Evolutionary conservation across 1,140 invertebrate genomes (phyloP).

Genomic region (Harlomillsia oculata): DNA sequence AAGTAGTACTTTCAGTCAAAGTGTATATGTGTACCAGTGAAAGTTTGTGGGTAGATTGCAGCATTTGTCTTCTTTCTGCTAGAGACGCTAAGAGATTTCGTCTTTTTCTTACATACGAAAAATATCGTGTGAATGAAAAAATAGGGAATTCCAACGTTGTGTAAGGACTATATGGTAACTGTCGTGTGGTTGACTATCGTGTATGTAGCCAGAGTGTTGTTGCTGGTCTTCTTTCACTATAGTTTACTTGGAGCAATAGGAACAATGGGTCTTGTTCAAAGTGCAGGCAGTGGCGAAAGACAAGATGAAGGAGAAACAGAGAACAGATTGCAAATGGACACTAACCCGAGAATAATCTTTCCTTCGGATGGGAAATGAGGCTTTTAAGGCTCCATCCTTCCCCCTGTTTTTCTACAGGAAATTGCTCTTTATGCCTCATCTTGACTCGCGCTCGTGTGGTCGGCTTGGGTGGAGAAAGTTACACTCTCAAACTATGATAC

Average conservation of each 20-base stretch:
- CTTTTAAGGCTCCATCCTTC: slow-evolving; percentile 26
- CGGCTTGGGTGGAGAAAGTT: slow-evolving; percentile 13
- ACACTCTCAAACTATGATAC: no score
- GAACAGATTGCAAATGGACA: slow-evolving; percentile 23
- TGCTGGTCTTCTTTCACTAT: neutral
- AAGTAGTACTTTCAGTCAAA: no score
- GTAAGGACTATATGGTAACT: no score
- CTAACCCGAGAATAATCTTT: slow-evolving; percentile 24
- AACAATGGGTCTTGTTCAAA: neutral
- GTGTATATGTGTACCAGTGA: no score
- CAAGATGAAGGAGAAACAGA: slow-evolving; percentile 9
- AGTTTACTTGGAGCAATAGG: neutral
- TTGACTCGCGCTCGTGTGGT: neutral
- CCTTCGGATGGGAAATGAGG: slow-evolving; percentile 26
- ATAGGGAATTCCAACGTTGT: no score
- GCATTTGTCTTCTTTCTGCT: no score
- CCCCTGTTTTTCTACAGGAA: slow-evolving; percentile 26
- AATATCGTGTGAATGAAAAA: no score
- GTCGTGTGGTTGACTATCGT: no score
- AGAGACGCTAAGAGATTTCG: no score
- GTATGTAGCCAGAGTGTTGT: no score
- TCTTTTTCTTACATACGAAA: no score
- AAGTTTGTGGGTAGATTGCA: no score
- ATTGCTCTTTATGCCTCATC: slow-evolving; percentile 23
- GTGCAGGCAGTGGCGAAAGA: neutral